These are phyloP conservation scores for Cydia strobilella DNA, from an alignment of 1,140 invertebrate species.

Conservation along the genomic window DNA sequence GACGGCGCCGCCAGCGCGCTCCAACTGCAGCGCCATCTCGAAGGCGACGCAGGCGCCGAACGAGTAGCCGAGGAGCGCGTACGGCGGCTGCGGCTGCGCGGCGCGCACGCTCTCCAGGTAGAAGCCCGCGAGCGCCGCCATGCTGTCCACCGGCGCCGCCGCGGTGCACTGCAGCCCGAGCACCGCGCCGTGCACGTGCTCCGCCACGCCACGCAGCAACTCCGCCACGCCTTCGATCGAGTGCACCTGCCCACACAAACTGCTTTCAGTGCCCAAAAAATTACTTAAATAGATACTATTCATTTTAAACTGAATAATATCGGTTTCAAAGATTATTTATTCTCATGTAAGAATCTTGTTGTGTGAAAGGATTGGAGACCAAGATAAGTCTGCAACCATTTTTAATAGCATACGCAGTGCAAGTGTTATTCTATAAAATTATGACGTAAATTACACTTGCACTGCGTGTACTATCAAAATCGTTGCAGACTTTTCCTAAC, in stretches of 20 bases:
- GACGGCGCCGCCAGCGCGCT: slow-evolving; percentile 79
- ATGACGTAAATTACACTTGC: too few species aligned
- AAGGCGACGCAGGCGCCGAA: slow-evolving; percentile 95
- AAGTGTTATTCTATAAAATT: too few species aligned
- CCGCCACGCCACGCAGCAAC: slow-evolving; percentile 85
- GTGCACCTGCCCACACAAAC: slow-evolving; percentile 82
- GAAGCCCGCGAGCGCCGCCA: slow-evolving; percentile 87
- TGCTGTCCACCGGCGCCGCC: slow-evolving; percentile 86
- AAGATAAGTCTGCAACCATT: too few species aligned
- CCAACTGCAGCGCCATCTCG: slow-evolving; percentile 94
- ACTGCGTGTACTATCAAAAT: too few species aligned
- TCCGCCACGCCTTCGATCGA: slow-evolving; percentile 94
- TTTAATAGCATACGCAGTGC: too few species aligned
- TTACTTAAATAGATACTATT: background rate
- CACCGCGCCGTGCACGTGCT: slow-evolving; percentile 86
- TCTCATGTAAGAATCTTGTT: too few species aligned
- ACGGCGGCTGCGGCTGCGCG: slow-evolving; percentile 90
- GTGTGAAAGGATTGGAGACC: too few species aligned
- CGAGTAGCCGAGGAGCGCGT: slow-evolving; percentile 95
- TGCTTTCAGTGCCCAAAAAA: too few species aligned
- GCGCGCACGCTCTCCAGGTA: slow-evolving; percentile 88
- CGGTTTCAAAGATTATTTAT: too few species aligned
- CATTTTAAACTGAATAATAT: too few species aligned
- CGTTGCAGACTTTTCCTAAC: too few species aligned
- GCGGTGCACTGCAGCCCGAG: slow-evolving; percentile 94